A percentile compares a stretch with the other conserved stretches of the same genome.
Evolutionary conservation across 1,140 invertebrate species (phyloP).

Genomic region (Ericerus pela): DNA sequence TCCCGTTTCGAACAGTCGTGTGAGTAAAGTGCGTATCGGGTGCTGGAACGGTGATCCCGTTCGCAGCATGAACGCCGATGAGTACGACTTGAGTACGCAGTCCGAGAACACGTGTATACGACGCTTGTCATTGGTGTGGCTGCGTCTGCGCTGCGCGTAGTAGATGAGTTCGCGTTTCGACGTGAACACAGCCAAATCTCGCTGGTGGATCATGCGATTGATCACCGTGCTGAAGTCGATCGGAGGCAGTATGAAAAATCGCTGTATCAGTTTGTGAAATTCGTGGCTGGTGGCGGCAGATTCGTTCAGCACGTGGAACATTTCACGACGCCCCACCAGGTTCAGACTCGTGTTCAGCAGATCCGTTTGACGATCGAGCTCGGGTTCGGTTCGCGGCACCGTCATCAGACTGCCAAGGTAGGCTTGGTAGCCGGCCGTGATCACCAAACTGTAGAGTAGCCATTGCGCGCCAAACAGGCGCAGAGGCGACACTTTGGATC

Average conservation of each 20-base stretch:
- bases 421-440: conserved; percentile 22
- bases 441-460: conserved; percentile 23
- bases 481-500: conserved; percentile 13
- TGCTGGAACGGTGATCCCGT: conserved; percentile 20
- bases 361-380: conserved; percentile 20
- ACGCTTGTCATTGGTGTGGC: conserved; percentile 10
- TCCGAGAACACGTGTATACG: conserved; percentile 18
- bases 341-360: conserved; percentile 21
- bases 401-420: conserved; percentile 26
- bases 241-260: conserved; percentile 22
- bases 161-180: conserved; percentile 20
- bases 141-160: conserved; percentile 15
- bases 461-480: conserved; percentile 21
- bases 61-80: conserved; percentile 21
- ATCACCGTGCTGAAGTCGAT: conserved; percentile 19
- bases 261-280: conserved; percentile 19
- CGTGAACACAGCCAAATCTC: conserved; percentile 21
- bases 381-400: conserved; percentile 20
- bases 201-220: conserved; percentile 17
- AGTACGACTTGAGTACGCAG: conserved; percentile 21
- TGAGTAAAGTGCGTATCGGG: conserved; percentile 18
- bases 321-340: conserved; percentile 22
- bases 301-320: conserved; percentile 23
- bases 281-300: conserved; percentile 20
- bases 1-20: conserved; percentile 20